Conservation (phyloP, 2,113 vertebrate species). For the Neolamprologus falcicula region DNA sequence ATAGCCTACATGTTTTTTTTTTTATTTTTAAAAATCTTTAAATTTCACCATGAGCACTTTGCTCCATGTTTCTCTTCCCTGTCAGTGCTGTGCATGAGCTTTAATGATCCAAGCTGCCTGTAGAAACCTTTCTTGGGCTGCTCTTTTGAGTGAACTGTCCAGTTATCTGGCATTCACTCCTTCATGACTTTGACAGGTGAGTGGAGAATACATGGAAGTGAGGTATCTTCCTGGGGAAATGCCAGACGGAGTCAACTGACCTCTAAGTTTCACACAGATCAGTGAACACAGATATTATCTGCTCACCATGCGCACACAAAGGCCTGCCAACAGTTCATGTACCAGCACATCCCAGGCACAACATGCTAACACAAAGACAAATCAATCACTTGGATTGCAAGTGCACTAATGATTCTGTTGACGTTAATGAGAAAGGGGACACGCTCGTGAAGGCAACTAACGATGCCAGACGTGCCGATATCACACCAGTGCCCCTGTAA, state of each 20-base stretch:
- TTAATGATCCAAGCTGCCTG: not conserved
- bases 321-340: not conserved
- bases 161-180: slow-evolving; percentile 2
- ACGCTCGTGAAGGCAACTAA: slow-evolving; percentile 29
- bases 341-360: not conserved
- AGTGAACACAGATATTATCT: slow-evolving; percentile 21
- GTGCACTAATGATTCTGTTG: slow-evolving; percentile 29
- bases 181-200: slow-evolving; percentile 31
- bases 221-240: slow-evolving; percentile 14
- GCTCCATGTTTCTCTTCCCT: not conserved
- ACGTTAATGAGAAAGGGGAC: slow-evolving; percentile 46
- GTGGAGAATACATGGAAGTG: not conserved
- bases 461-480: slow-evolving; percentile 27
- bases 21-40: rapidly evolving
- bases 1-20: not conserved
- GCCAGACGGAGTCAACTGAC: slow-evolving; percentile 27
- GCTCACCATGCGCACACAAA: not conserved
- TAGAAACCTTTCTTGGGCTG: not conserved
- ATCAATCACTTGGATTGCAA: slow-evolving; percentile 30
- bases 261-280: slow-evolving; percentile 33
- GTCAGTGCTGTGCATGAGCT: not conserved
- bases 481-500: not conserved
- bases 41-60: not conserved
- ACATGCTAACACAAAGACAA: not conserved
- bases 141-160: not conserved